A percentile compares a stretch with the other conserved stretches of the same genome.
phyloP scores from a whole-genome alignment of 2,888 invertebrate species.

The Caenorhabditis angaria region DNA sequence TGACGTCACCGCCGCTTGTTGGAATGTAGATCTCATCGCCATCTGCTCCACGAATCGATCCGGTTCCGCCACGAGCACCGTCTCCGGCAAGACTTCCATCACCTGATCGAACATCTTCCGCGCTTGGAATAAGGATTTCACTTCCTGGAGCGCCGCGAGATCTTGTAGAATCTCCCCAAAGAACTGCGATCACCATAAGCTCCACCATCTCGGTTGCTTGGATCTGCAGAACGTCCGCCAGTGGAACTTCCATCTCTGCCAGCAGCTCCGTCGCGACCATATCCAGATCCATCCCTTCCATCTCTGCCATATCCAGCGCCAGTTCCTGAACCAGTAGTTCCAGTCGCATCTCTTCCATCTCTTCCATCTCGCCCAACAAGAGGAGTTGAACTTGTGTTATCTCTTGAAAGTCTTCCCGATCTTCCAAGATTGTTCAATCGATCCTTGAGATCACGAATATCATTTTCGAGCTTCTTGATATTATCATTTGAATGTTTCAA shows the following conservation, averaged over 20 bases:
- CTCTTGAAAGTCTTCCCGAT: constrained; percentile 38
- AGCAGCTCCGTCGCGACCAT: not conserved
- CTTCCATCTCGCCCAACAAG: constrained; percentile 12
- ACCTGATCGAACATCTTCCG: constrained; percentile 21
- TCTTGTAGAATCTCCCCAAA: constrained; percentile 21
- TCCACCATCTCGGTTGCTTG: constrained; percentile 9
- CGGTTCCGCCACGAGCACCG: too few species aligned
- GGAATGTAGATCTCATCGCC: constrained; percentile 45
- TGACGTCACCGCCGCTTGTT: constrained; percentile 14
- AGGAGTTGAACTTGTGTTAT: constrained; percentile 25
- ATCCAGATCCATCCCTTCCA: constrained; percentile 14
- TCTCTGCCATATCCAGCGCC: constrained; percentile 7
- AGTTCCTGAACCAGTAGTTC: constrained; percentile 1
- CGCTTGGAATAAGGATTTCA: constrained; percentile 39
- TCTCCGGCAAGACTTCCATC: constrained; percentile 5
- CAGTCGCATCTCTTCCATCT: not conserved
- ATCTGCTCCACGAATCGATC: constrained; percentile 10
- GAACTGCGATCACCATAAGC: constrained; percentile 20
- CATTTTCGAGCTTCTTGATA: constrained; percentile 48
- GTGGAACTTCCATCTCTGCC: constrained; percentile 9
- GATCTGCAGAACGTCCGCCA: constrained; percentile 1
- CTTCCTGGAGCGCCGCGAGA: constrained; percentile 34
- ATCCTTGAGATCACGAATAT: constrained; percentile 52
- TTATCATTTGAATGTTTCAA: constrained; percentile 43
- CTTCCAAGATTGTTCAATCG: constrained; percentile 47